Conservation (phyloP, 2,888 invertebrate genomes). For the Eristalis intricaria region DNA sequence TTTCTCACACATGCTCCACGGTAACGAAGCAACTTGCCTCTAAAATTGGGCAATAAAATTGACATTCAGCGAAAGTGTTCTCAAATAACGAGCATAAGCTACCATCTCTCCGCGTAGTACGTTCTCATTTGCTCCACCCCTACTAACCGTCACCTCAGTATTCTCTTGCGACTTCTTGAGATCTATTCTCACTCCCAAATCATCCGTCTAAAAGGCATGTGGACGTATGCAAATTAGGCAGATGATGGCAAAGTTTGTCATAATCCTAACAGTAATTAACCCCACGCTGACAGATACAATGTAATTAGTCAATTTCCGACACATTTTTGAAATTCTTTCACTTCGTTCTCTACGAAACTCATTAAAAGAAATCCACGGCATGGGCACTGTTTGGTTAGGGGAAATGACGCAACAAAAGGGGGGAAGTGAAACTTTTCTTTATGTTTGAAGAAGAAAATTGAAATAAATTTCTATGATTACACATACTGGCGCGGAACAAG, state of each 20-base stretch:
- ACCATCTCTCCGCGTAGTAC: not conserved
- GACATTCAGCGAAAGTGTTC: not conserved
- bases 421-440: not conserved
- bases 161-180: not conserved
- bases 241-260: conserved; percentile 41
- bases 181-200: not conserved
- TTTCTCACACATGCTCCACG: too few relatives aligned
- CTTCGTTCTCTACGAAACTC: conserved; percentile 10
- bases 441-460: not conserved
- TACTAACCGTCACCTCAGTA: not conserved
- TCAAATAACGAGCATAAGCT: not conserved
- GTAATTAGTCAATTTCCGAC: conserved; percentile 38
- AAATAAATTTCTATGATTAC: not conserved
- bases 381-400: not conserved
- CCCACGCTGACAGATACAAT: conserved; percentile 43
- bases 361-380: conserved; percentile 24
- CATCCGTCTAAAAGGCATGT: not conserved
- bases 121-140: not conserved
- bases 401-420: not conserved
- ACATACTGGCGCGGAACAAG: not conserved
- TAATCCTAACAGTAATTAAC: conserved; percentile 55
- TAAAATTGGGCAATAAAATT: not conserved
- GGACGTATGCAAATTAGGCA: conserved; percentile 34
- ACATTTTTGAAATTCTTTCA: conserved; percentile 30
- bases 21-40: not conserved